phyloP scores from a whole-genome alignment of 1,140 invertebrate species.

The Lanistes nyassanus region DNA sequence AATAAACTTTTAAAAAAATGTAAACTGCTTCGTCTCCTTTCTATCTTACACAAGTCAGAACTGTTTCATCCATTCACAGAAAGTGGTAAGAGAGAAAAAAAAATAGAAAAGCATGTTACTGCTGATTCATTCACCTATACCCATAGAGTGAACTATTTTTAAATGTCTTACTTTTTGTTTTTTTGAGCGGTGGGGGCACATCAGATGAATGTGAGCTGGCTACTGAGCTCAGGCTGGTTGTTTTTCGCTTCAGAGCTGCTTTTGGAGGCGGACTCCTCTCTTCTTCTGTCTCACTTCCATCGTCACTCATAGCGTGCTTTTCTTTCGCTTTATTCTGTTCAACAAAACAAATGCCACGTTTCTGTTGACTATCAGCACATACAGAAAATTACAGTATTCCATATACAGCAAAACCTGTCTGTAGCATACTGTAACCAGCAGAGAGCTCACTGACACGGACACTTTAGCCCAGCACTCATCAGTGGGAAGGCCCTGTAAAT shows the following conservation, averaged over 20 bases:
- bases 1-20: no score
- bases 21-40: no score
- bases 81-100: no score
- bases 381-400: background rate
- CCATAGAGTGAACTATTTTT: no score
- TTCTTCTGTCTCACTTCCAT: slow-evolving; percentile 17
- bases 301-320: background rate
- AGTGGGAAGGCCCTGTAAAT: background rate
- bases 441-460: no score
- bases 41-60: no score
- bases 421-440: no score
- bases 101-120: no score
- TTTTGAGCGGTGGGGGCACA: slow-evolving; percentile 42
- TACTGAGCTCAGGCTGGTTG: slow-evolving; percentile 50
- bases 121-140: no score
- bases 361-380: background rate
- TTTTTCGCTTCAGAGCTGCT: slow-evolving; percentile 48
- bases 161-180: slow-evolving; percentile 50
- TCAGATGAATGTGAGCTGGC: slow-evolving; percentile 36
- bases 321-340: background rate
- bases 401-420: no score
- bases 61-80: no score
- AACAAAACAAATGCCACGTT: background rate
- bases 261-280: slow-evolving; percentile 27
- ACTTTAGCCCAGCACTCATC: background rate